A percentile compares a stretch with the other conserved stretches of the same genome.
Evolutionary conservation across 2,797 vertebrate species (phyloP).

Genomic region (Oreonectes daqikongensis): DNA sequence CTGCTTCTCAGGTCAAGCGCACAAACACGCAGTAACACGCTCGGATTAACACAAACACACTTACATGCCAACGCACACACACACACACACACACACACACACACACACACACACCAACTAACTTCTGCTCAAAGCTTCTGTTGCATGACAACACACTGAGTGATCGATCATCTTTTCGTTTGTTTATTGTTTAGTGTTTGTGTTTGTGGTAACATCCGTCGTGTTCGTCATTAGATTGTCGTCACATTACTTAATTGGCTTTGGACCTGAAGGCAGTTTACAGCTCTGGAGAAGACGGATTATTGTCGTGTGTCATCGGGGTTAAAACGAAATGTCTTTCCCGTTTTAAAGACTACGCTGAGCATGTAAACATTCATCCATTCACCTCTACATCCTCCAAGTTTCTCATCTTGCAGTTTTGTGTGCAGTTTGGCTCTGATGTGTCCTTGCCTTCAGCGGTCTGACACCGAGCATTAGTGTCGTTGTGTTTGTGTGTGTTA

Average conservation of each 20-base stretch:
- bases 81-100: conserved; percentile 9
- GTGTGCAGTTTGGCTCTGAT: background rate
- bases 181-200: too few species aligned
- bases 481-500: conserved; percentile 7
- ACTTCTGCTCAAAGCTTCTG: too few species aligned
- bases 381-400: background rate
- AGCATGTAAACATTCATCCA: background rate
- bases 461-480: background rate
- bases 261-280: conserved; percentile 18
- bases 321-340: background rate
- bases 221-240: background rate
- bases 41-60: conserved; percentile 17
- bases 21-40: conserved; percentile 30
- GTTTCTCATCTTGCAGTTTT: background rate
- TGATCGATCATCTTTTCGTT: too few species aligned
- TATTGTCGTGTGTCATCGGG: background rate
- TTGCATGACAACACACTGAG: too few species aligned
- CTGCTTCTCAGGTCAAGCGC: conserved; percentile 53
- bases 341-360: too few species aligned
- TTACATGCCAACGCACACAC: background rate
- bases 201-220: background rate
- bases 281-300: conserved; percentile 19
- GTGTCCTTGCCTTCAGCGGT: conserved; percentile 35
- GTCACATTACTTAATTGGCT: conserved; percentile 30
- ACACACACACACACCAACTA: background rate